Conservation (phyloP, 2,888 invertebrate genomes). For the Metallyticus violacea region DNA sequence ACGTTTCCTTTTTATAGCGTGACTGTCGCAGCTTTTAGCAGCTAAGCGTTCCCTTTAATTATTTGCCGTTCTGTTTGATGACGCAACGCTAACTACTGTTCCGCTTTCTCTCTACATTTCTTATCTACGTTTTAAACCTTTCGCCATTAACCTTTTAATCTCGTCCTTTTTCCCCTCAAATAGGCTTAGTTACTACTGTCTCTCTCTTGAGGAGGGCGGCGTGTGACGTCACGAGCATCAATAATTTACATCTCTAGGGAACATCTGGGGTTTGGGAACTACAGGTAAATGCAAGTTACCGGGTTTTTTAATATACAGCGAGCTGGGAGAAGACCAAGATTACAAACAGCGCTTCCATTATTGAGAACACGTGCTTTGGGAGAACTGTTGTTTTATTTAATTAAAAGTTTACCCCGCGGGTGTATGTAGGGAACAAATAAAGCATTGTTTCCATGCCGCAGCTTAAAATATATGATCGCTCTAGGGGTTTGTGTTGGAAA, state of each 20-base stretch:
- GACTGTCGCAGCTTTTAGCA: neutral
- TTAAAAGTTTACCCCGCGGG: neutral
- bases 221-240: slow-evolving; percentile 14
- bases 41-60: neutral
- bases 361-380: neutral
- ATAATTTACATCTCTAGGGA: slow-evolving; percentile 15
- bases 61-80: neutral
- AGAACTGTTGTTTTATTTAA: neutral
- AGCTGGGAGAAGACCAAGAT: neutral
- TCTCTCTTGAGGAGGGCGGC: neutral
- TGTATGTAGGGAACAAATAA: neutral
- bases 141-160: slow-evolving; percentile 32
- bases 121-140: slow-evolving; percentile 25
- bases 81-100: neutral
- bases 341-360: neutral
- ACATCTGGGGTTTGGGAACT: neutral
- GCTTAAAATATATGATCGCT: neutral
- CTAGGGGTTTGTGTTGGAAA: neutral
- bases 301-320: neutral
- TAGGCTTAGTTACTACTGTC: slow-evolving; percentile 13
- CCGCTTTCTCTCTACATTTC: neutral
- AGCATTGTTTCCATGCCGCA: neutral
- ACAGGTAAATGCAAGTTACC: neutral
- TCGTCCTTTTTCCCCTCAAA: slow-evolving; percentile 16
- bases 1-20: neutral